Percentiles rank a stretch among this genome's conserved stretches.
Conservation (phyloP, 2,888 invertebrate species). For the Dryobotodes eremita region DNA sequence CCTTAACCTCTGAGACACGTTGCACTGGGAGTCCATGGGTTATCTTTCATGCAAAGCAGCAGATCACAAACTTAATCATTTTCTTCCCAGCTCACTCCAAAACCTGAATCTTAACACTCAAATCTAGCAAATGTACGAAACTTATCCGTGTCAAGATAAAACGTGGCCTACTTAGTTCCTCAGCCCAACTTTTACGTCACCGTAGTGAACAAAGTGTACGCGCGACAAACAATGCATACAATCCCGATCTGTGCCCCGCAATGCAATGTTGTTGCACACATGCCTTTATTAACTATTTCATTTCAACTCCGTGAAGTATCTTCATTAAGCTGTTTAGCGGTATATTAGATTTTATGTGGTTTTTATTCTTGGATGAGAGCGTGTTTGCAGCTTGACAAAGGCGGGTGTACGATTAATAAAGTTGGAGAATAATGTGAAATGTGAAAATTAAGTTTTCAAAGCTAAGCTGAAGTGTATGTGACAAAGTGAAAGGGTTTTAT, state of each 20-base stretch:
- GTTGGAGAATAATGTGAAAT: conserved; percentile 16
- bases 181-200: conserved; percentile 54
- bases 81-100: conserved; percentile 3
- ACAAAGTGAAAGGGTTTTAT: background rate
- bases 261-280: conserved; percentile 64
- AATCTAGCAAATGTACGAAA: conserved; percentile 31
- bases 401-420: conserved; percentile 18
- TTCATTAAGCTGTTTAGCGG: conserved; percentile 57
- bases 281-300: conserved; percentile 69
- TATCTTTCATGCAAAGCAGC: background rate
- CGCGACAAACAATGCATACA: conserved; percentile 63
- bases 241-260: conserved; percentile 58
- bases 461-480: background rate
- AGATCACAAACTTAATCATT: background rate
- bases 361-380: conserved; percentile 28
- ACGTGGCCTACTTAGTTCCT: conserved; percentile 51
- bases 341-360: conserved; percentile 46
- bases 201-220: conserved; percentile 49
- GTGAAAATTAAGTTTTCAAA: background rate
- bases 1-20: too few species aligned
- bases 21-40: too few species aligned
- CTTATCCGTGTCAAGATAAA: conserved; percentile 52
- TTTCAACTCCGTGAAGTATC: conserved; percentile 61
- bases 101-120: conserved; percentile 27
- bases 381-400: conserved; percentile 13